Percentiles rank a stretch among this genome's conserved stretches.
phyloP scores from a whole-genome alignment of 2,113 vertebrate species.

The Festucalex cinctus region DNA sequence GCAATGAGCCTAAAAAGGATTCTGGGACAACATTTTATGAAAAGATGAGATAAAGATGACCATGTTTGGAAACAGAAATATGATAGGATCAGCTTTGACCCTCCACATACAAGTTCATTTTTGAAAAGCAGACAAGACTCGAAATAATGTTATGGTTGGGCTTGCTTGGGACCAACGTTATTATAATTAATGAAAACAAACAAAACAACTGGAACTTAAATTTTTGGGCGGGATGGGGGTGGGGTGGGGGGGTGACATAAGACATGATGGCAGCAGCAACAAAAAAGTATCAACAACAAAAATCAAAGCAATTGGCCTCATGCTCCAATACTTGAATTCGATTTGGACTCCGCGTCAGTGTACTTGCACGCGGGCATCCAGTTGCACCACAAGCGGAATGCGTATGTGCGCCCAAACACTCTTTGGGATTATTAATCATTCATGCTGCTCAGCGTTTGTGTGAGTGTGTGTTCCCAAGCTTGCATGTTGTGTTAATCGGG shows the following conservation, averaged over 20 bases:
- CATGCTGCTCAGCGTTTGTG: conserved; percentile 26
- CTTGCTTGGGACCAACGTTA: neutral
- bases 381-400: conserved; percentile 6
- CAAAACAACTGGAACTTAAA: too few species aligned
- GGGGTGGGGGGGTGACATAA: too few species aligned
- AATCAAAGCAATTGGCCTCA: neutral
- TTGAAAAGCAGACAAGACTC: neutral
- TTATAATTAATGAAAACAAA: too few species aligned
- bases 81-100: neutral
- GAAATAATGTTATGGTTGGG: neutral
- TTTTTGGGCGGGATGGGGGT: too few species aligned
- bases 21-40: neutral
- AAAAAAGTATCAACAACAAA: neutral
- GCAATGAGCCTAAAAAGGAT: neutral
- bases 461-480: conserved; percentile 21
- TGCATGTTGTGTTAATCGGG: conserved; percentile 16
- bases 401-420: conserved; percentile 8
- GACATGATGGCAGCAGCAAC: neutral
- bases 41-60: neutral
- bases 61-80: neutral
- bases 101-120: neutral
- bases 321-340: neutral
- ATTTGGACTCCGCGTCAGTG: conserved; percentile 44
- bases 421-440: conserved; percentile 41
- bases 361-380: conserved; percentile 16